phyloP scores from a whole-genome alignment of 23 tunicate genomes.

The Styela clava region DNA sequence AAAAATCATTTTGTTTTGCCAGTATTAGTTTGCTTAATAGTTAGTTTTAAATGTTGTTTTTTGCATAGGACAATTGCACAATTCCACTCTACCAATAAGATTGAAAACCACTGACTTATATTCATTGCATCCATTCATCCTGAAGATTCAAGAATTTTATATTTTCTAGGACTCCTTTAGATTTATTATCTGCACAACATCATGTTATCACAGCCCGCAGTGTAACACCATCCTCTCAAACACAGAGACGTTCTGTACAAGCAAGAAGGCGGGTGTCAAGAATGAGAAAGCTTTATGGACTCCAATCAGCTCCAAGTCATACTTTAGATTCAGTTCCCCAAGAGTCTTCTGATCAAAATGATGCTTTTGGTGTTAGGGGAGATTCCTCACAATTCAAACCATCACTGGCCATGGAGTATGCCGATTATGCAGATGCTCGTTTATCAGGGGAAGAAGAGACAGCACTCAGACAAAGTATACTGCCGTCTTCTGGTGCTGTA shows the following conservation, averaged over 20 bases:
- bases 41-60: too few relatives aligned
- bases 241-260: slow-evolving; percentile 70
- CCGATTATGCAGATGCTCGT: neutral
- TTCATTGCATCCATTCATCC: too few relatives aligned
- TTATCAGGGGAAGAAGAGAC: neutral
- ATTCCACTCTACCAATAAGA: too few relatives aligned
- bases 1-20: too few relatives aligned
- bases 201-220: neutral
- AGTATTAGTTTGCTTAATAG: too few relatives aligned
- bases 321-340: neutral
- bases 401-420: neutral
- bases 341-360: slow-evolving; percentile 35
- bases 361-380: slow-evolving; percentile 19
- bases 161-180: slow-evolving; percentile 10
- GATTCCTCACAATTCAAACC: slow-evolving; percentile 21
- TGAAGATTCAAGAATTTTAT: too few relatives aligned
- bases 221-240: neutral
- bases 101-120: too few relatives aligned
- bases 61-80: too few relatives aligned
- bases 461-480: slow-evolving; percentile 4
- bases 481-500: slow-evolving; percentile 21
- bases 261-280: slow-evolving; percentile 64
- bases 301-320: slow-evolving; percentile 1
- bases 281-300: slow-evolving; percentile 54
- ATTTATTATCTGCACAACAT: slow-evolving; percentile 1